These are phyloP conservation scores for Junco hyemalis DNA, from an alignment of 2,113 vertebrate genomes.

Conservation along the genomic window DNA sequence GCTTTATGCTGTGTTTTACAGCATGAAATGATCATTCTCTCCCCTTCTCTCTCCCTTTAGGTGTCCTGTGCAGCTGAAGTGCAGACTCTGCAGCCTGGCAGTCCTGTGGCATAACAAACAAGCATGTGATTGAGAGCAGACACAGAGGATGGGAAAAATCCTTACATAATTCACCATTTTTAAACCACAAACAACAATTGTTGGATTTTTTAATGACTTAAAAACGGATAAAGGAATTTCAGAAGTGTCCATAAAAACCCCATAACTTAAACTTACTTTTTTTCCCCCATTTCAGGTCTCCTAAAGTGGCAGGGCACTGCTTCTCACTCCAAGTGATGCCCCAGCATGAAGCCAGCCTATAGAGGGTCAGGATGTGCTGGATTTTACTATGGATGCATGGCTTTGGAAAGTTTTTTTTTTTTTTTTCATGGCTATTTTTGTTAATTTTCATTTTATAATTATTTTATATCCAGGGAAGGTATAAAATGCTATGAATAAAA, in stretches of 20 bases:
- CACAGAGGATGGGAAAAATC: background rate
- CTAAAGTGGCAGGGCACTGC: conserved; percentile 53
- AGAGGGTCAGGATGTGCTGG: conserved; percentile 53
- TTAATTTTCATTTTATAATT: background rate
- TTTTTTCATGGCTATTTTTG: background rate
- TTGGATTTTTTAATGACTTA: background rate
- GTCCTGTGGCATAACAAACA: background rate
- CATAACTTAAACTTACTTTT: conserved; percentile 1
- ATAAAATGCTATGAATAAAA: conserved; percentile 50
- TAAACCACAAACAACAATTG: background rate
- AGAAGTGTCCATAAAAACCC: fast-evolving
- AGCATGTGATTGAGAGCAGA: background rate
- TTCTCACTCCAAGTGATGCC: conserved; percentile 59
- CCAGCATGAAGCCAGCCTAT: conserved; percentile 56
- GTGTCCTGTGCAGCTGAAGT: background rate
- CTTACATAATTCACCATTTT: conserved; percentile 1
- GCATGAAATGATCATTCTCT: background rate
- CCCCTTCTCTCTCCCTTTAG: background rate
- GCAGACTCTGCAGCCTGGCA: conserved; percentile 6
- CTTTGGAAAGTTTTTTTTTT: conserved; percentile 70
- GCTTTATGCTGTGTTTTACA: background rate
- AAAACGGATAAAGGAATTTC: background rate
- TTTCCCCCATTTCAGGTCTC: conserved; percentile 37
- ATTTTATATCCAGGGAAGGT: conserved; percentile 42
- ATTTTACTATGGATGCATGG: conserved; percentile 67